Conservation (phyloP, 2,797 vertebrate species). For the Clarias platycephalus region DNA sequence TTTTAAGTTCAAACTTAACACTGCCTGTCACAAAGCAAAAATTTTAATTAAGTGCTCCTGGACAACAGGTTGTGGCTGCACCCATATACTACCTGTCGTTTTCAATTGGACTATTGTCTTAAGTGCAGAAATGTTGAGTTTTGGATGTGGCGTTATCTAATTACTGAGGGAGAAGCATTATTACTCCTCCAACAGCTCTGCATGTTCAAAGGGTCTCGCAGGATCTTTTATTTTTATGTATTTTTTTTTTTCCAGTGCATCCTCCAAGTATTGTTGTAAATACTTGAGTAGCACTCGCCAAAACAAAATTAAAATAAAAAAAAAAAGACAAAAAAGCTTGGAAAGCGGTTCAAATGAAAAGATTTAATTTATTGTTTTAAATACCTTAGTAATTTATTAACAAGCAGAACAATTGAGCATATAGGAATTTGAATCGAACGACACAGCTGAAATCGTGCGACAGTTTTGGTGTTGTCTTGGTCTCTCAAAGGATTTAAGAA, state of each 20-base stretch:
- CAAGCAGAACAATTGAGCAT: constrained; percentile 73
- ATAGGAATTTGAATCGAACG: constrained; percentile 41
- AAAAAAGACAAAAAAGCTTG: constrained; percentile 56
- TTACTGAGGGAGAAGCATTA: not conserved
- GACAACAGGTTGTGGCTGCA: constrained; percentile 5
- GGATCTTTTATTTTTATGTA: constrained; percentile 69
- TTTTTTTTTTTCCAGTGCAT: constrained; percentile 80
- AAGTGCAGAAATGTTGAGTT: not conserved
- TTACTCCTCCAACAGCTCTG: constrained; percentile 31
- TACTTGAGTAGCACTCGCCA: constrained; percentile 88
- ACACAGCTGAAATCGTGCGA: constrained; percentile 52
- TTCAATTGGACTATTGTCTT: constrained; percentile 2
- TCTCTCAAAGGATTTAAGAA: constrained; percentile 52
- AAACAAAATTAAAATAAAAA: constrained; percentile 69
- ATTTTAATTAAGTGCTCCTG: not conserved
- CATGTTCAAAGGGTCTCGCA: constrained; percentile 48
- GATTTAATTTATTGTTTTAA: constrained; percentile 89
- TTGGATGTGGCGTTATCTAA: not conserved
- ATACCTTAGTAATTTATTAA: constrained; percentile 89
- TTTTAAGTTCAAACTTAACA: constrained; percentile 37
- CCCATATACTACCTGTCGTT: not conserved
- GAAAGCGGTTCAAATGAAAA: constrained; percentile 44
- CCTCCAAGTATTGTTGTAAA: constrained; percentile 94
- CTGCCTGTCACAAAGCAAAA: constrained; percentile 31
- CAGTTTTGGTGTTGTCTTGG: constrained; percentile 51